Conservation (phyloP, 2,113 vertebrate genomes). For the Sminthopsis crassicaudata region DNA sequence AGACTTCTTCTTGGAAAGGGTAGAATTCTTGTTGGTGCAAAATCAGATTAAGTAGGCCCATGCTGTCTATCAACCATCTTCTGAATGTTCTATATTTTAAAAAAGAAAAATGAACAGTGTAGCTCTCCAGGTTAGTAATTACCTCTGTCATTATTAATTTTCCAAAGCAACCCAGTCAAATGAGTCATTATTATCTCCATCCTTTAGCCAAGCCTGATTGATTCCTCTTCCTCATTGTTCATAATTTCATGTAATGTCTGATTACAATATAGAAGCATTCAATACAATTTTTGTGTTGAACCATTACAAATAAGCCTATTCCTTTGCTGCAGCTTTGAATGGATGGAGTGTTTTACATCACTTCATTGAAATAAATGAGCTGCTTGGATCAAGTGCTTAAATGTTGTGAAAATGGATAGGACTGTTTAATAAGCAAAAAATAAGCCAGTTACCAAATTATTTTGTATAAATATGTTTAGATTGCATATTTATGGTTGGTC, state of each 20-base stretch:
- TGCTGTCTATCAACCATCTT: constrained; percentile 43
- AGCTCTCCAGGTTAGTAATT: constrained; percentile 81
- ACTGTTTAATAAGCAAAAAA: constrained; percentile 27
- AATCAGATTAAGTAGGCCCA: background rate
- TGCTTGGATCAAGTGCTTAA: constrained; percentile 45
- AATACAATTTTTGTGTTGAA: constrained; percentile 50
- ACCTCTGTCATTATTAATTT: constrained; percentile 82
- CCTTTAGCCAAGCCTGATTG: constrained; percentile 80
- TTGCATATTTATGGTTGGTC: constrained; percentile 14
- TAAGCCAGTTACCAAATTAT: background rate
- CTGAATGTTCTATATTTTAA: constrained; percentile 57
- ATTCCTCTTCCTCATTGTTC: constrained; percentile 80
- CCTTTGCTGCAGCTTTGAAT: constrained; percentile 64
- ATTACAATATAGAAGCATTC: constrained; percentile 67
- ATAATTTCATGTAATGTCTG: constrained; percentile 78
- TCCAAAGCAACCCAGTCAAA: constrained; percentile 76
- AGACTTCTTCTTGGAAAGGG: background rate
- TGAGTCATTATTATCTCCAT: constrained; percentile 80
- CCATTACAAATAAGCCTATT: constrained; percentile 70
- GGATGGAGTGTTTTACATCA: constrained; percentile 48
- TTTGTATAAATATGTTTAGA: constrained; percentile 23
- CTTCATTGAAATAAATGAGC: constrained; percentile 71
- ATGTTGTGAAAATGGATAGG: background rate
- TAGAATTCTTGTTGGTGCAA: background rate
- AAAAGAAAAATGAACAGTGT: constrained; percentile 72